Percentiles rank a stretch among this genome's conserved stretches.
Evolutionary conservation across 2,113 vertebrate species (phyloP).

Genomic region (Erpornis zantholeuca): DNA sequence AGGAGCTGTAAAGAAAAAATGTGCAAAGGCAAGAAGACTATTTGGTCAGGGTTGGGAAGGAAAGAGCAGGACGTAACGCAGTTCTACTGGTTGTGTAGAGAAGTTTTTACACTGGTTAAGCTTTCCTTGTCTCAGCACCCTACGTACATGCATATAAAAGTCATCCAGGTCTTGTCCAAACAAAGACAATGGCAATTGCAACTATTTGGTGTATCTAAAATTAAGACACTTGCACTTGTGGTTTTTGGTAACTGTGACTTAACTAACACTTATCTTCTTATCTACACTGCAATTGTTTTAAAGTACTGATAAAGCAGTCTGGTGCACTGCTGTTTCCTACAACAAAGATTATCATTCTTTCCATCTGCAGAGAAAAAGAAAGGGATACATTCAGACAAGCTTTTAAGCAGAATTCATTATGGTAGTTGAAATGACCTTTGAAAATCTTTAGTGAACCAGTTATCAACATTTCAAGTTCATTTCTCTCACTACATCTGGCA

Average conservation of each 20-base stretch:
- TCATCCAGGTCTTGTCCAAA: background rate
- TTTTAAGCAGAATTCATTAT: slow-evolving; percentile 3
- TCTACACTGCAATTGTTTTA: background rate
- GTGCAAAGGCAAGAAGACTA: background rate
- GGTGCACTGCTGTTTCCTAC: background rate
- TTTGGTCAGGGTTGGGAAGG: background rate
- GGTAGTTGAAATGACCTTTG: background rate
- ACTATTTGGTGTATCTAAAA: background rate
- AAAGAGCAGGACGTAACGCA: background rate
- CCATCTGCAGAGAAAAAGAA: background rate
- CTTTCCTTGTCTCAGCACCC: background rate
- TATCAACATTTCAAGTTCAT: background rate
- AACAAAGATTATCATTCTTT: background rate
- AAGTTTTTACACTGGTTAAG: background rate
- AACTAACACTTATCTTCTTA: background rate
- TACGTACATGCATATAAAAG: background rate
- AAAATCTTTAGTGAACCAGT: background rate
- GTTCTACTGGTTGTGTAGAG: background rate
- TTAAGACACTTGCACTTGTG: background rate
- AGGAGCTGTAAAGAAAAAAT: background rate
- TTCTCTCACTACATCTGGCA: background rate
- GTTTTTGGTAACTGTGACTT: background rate
- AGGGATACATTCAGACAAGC: background rate
- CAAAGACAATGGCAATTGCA: background rate
- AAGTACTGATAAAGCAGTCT: background rate